Percentiles rank a stretch among this genome's conserved stretches.
Conservation (phyloP, 2,888 invertebrate genomes). For the Lasioglossum oenotherae region DNA sequence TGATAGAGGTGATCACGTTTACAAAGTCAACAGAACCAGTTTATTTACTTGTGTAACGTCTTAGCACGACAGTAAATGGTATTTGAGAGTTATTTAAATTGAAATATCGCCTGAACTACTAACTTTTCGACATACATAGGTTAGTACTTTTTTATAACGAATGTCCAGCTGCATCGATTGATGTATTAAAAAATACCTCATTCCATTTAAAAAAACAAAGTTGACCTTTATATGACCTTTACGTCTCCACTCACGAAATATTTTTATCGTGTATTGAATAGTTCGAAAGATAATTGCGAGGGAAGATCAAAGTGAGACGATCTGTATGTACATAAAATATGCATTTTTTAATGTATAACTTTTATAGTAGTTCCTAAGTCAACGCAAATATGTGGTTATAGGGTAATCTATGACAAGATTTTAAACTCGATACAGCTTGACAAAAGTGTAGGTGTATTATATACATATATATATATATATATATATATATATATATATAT, state of each 20-base stretch:
- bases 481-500: neutral
- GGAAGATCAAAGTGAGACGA: neutral
- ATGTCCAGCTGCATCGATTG: too few relatives aligned
- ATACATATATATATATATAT: neutral
- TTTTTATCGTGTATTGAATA: neutral
- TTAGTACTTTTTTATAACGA: too few relatives aligned
- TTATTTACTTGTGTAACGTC: too few relatives aligned
- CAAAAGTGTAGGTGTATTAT: neutral
- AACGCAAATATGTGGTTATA: slow-evolving; percentile 27
- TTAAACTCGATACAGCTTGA: slow-evolving; percentile 15
- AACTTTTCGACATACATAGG: too few relatives aligned
- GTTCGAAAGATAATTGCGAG: neutral
- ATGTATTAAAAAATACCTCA: too few relatives aligned
- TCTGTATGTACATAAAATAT: slow-evolving; percentile 32
- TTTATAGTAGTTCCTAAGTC: slow-evolving; percentile 60
- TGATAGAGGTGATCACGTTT: too few relatives aligned
- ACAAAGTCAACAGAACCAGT: too few relatives aligned
- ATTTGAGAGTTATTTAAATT: too few relatives aligned
- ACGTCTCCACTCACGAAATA: neutral
- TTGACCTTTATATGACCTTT: too few relatives aligned
- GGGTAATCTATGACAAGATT: slow-evolving; percentile 56
- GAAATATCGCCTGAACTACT: too few relatives aligned
- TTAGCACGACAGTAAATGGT: too few relatives aligned
- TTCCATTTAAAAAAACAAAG: too few relatives aligned
- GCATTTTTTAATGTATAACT: slow-evolving; percentile 57